Evolutionary conservation across 2,113 vertebrate species (phyloP), one percentile per base, ranked within the genome.

Genomic region (Anas platyrhynchos): DNA sequence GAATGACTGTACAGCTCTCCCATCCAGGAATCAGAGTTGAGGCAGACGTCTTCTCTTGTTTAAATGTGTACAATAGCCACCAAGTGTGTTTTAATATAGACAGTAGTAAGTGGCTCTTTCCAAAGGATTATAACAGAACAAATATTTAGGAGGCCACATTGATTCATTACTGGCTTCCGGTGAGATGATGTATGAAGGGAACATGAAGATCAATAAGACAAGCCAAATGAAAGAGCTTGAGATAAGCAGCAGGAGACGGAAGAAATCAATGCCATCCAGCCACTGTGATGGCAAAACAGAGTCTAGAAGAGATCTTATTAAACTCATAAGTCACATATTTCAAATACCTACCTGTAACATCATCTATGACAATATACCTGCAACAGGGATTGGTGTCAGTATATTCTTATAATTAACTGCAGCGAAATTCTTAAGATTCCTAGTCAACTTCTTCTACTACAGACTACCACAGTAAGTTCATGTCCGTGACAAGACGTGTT

Each of bases 211-310:
- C 96, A 89, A 93, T 97, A 86, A 29, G 55, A 36, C 50, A 94
- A 93, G 73, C 66, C 62, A 85, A 89, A 79, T 50, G 17, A 69
- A 96, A 90, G 73, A 84, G 81, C 56, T 82, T 88, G 87, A 93
- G 95, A 96, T 97, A 97, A 96, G 66, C 44, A 56, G 14, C 9
- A 41, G n/a, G 58, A 86, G 77, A 58, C 0, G 1, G 73, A 83
- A 92, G 79, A 89, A 96, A 96, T 96, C 96, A 86, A 96, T 96
- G 41, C 9, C 55, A 77, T 34, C 48, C 59, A 82, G 23, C 55
- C 74, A 66, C 65, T 93, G 1, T 13, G 43, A 43, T 66, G 41
- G 58, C 36, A 76, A 93, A 89, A 46, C 17, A 63, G 46, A 86
- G 50, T 86, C 74, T 38, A 2, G 26, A 69, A 55, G 56, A 61